Evolutionary conservation across 2,113 vertebrate species (phyloP), one percentile per base, ranked within the genome.

Genomic region (Cricetomys ansorgei): DNA sequence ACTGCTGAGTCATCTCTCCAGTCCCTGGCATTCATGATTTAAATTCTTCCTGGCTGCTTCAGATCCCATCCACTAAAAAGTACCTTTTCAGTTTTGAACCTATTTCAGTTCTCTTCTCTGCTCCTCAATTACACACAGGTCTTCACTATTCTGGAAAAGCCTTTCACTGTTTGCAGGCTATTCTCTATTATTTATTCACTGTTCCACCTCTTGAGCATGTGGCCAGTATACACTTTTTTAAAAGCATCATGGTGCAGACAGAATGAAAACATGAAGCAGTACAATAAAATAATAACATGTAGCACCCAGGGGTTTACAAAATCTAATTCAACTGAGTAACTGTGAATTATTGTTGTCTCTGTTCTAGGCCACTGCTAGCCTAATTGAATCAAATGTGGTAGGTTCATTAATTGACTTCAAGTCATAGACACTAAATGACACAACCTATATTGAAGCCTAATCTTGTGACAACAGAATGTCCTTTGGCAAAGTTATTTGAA

Each of bases 301-400:
- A 79, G 53, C 91, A 69, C 29, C 81, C 75, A 40, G 34, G 43
- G 10, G 27, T 93, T 94, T 89, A 34, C 59, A 84, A 94, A 92
- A 87, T 87, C 62, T 77, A n/a, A 87, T 73, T 76, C 70, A 83
- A 92, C 45, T 80, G 69, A 94, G 45, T 92, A 91, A 92, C 59
- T 95, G 67, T 77, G 80, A 93, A 89, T 80, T 76, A 37, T 40
- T 88, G 81, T 89, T 55, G 21, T 73, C 76, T 72, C 34, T 83
- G 62, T 89, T 34, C 89, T 62, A 73, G 40, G 53, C 12, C 84
- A 59, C 73, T 23, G 5, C 37, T 17, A 57, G 55, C 80, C 21
- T 86, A 95, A 94, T 5, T 7, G 16, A 96, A 93, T 93, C 67
- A 75, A 86, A 86, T n/a, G 70, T 57, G 48, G 90, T 48, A 83